Evolutionary conservation across 2,797 vertebrate genomes (phyloP), one percentile per base, ranked within the genome.

Genomic region (Periophthalmus magnuspinnatus): DNA sequence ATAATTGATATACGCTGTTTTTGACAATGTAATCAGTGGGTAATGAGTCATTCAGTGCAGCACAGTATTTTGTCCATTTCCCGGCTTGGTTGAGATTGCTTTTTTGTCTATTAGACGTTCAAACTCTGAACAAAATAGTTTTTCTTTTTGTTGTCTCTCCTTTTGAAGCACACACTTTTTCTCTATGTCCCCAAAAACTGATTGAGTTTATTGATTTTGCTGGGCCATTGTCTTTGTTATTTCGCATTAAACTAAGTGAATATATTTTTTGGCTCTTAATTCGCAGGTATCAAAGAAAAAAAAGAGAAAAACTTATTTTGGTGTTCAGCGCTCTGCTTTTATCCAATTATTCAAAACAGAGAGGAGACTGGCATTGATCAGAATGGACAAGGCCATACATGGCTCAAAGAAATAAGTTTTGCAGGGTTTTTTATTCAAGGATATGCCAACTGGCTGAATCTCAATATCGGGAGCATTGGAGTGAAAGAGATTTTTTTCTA

Each of bases 391-490:
- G 73, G 65, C 47, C 56, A 72, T 33, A 33, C 57, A 59, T 78
- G 52, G 69, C 79, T 36, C 24, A 67, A n/a, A 50, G 17, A 62
- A 81, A 69, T 16, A 69, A 34, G 24, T 28, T 69, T 75, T 57
- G 68, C 67, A 54, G 61, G 50, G 7, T 48, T 36, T 80, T 66
- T 77, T 71, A 65, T 84, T 77, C 69, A 78, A 77, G 81, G 67
- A 78, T 80, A 72, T 72, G 81, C 68, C 65, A 79, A 81, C 73
- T 71, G 33, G 66, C 32, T 65, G 54, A 79, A 67, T 77, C 55
- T 75, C 60, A 48, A 57, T 60, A 47, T 75, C 69, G 50, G 45
- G 22, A 56, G 63, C 64, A 58, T 16, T 78, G 69, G 81, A 72
- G 69, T 62, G 77, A 68, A 59, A 75, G 64, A 74, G 72, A 68